Base-by-base conservation (phyloP, 2,797 vertebrate genomes). In the Sternarchorhynchus goeldii region DNA sequence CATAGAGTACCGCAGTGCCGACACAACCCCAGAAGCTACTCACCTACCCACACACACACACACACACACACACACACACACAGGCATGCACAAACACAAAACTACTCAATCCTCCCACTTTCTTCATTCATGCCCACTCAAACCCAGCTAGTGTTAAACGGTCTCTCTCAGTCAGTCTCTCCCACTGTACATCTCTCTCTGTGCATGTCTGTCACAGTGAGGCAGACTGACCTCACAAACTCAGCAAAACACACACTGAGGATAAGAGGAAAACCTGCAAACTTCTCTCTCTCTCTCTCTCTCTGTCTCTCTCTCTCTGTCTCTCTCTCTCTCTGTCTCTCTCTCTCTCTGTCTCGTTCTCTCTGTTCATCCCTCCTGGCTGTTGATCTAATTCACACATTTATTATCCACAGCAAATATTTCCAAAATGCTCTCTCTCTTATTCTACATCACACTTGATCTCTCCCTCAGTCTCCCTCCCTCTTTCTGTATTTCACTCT, bases 1-100 rank as follows among this genome's bases (percentile, higher is more conserved):
- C 81, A 89, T 84, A 87, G 87, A 92, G 90, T 90, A 88, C 90
- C 92, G 91, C 91, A 92, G 88, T 90, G 88, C 88, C 77, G 80
- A 88, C 82, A 88, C 68, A 81, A 77, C 92, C 92, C 90, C 90
- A 79, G 6, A 89, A 90, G 92, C 83, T 58, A 73, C 83, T 79
- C 80, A 81, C 88, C 88, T 88, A 92, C 90, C 86, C 89, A 90
- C 91, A 88, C 89, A 88, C 87, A 76, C 68, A 63, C 68, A 72
- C 86, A 79, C 83, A 60, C 88, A 89, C 83, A 82, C 86, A 66
- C 56, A 53, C 66, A 65, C 60, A 58, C 58, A 85, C 67, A 81
- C 72, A 83, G 83, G 76, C 62, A 32, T 36, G 32, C 55, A 73
- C 56, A 50, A 16, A 17, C 63, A 55, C n/a, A 50, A n/a, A 36